phyloP scores from a whole-genome alignment of 2,888 invertebrate species.

The Aphidius colemani region DNA sequence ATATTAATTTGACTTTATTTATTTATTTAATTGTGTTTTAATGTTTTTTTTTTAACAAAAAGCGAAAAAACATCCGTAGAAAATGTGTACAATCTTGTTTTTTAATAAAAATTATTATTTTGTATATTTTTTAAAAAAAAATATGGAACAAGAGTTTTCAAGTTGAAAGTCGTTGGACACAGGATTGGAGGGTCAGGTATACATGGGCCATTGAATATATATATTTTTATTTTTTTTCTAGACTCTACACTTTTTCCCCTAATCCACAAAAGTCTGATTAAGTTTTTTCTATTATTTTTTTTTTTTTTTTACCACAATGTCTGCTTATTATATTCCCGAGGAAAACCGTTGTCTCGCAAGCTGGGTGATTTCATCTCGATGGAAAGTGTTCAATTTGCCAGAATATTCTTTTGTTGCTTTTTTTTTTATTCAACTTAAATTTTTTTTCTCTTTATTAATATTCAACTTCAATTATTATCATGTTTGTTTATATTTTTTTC shows the following conservation, averaged over 20 bases:
- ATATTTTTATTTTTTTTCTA: not conserved
- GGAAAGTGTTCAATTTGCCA: slow-evolving; percentile 50
- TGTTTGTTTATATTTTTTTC: not conserved
- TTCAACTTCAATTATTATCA: not conserved
- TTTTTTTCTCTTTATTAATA: not conserved
- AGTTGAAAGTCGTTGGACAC: slow-evolving; percentile 7
- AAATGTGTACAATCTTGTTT: too few species aligned
- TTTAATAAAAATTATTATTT: not conserved
- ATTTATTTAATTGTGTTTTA: too few species aligned
- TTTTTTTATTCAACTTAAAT: slow-evolving; percentile 4
- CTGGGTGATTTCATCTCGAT: slow-evolving; percentile 45
- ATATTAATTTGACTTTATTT: too few species aligned
- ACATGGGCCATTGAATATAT: slow-evolving; percentile 47
- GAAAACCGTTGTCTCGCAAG: slow-evolving; percentile 13
- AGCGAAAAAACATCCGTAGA: too few species aligned
- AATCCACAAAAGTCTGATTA: slow-evolving; percentile 51
- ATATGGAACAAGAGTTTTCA: not conserved
- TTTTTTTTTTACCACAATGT: slow-evolving; percentile 17
- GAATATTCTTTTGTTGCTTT: slow-evolving; percentile 44
- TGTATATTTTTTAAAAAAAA: not conserved
- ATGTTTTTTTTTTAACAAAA: too few species aligned
- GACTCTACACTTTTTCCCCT: slow-evolving; percentile 27
- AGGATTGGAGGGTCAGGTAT: slow-evolving; percentile 14
- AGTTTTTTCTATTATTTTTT: slow-evolving; percentile 39
- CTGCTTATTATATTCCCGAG: slow-evolving; percentile 5